Conservation (phyloP, 1,140 invertebrate genomes). For the Eupeodes corollae region DNA sequence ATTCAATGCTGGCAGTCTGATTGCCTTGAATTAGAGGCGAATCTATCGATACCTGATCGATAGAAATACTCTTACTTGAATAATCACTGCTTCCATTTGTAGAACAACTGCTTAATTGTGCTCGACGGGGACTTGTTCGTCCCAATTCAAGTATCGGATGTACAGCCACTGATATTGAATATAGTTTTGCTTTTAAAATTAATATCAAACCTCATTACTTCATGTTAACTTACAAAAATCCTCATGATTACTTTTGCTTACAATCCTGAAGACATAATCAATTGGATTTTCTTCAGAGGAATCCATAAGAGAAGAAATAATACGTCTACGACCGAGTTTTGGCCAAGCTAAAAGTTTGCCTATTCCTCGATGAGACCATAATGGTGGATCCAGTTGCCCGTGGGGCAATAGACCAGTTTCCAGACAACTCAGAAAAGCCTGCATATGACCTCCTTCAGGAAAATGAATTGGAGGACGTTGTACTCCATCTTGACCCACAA, state of each 20-base stretch:
- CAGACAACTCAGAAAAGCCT: slow-evolving; percentile 81
- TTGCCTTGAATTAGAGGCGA: slow-evolving; percentile 24
- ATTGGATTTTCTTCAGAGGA: slow-evolving; percentile 53
- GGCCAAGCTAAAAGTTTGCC: slow-evolving; percentile 67
- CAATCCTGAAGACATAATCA: slow-evolving; percentile 86
- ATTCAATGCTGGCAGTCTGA: slow-evolving; percentile 47
- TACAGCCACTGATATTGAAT: slow-evolving; percentile 17
- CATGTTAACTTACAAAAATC: slow-evolving; percentile 49
- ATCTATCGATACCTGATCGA: slow-evolving; percentile 30
- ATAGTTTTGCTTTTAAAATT: background rate
- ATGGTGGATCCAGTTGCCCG: slow-evolving; percentile 81
- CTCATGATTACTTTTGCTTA: slow-evolving; percentile 64
- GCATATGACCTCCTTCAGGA: slow-evolving; percentile 78
- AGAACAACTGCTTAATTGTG: slow-evolving; percentile 35
- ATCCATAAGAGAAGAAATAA: slow-evolving; percentile 45
- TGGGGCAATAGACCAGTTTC: slow-evolving; percentile 79
- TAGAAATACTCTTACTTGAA: slow-evolving; percentile 35
- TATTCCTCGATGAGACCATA: slow-evolving; percentile 77
- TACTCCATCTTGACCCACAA: slow-evolving; percentile 89
- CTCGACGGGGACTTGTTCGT: slow-evolving; percentile 27
- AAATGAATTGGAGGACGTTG: slow-evolving; percentile 88
- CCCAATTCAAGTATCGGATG: slow-evolving; percentile 35
- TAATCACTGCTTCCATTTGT: slow-evolving; percentile 36
- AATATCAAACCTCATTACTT: background rate
- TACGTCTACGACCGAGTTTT: slow-evolving; percentile 49